Evolutionary conservation across 64 coral and sea anemone genomes (phyloP).

Genomic region (Anthopleura sola): DNA sequence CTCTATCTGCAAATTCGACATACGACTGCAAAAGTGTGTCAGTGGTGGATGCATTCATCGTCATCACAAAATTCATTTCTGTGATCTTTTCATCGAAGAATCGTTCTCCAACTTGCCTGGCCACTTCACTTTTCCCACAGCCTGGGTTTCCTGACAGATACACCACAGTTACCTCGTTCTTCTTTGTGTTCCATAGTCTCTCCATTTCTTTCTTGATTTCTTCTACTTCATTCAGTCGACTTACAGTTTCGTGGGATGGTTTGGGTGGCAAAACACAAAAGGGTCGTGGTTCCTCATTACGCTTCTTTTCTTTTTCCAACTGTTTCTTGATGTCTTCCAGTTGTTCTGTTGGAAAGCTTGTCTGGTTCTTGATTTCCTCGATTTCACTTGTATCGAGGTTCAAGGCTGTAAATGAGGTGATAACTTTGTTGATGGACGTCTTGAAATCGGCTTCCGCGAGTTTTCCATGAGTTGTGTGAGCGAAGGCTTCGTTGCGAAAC

Average conservation of each 20-base stretch:
- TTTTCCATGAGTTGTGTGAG: slow-evolving; percentile 26
- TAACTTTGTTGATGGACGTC: background rate
- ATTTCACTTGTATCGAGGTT: slow-evolving; percentile 20
- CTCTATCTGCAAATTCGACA: background rate
- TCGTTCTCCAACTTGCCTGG: slow-evolving; percentile 23
- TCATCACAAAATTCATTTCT: background rate
- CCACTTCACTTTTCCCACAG: slow-evolving; percentile 26
- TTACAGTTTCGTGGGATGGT: slow-evolving; percentile 7
- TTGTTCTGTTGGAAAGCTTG: slow-evolving; percentile 47
- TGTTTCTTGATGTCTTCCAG: slow-evolving; percentile 23
- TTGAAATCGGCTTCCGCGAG: slow-evolving; percentile 27
- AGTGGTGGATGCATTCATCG: slow-evolving; percentile 7
- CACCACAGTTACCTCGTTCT: slow-evolving; percentile 4
- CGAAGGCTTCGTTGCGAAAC: slow-evolving; percentile 43
- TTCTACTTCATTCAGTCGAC: background rate
- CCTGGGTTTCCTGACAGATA: slow-evolving; percentile 23
- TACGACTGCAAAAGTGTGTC: slow-evolving; percentile 30
- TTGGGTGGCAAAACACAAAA: slow-evolving; percentile 14
- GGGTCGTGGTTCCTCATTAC: slow-evolving; percentile 18
- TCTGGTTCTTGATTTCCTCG: slow-evolving; percentile 41
- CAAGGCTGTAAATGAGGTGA: slow-evolving; percentile 16
- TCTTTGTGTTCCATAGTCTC: background rate
- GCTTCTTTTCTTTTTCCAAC: slow-evolving; percentile 28
- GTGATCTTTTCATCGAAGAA: background rate
- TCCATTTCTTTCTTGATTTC: background rate